Evolutionary conservation across 1,140 invertebrate genomes (phyloP), one percentile per base, ranked within the genome.

Genomic region (Trissolcus basalis): DNA sequence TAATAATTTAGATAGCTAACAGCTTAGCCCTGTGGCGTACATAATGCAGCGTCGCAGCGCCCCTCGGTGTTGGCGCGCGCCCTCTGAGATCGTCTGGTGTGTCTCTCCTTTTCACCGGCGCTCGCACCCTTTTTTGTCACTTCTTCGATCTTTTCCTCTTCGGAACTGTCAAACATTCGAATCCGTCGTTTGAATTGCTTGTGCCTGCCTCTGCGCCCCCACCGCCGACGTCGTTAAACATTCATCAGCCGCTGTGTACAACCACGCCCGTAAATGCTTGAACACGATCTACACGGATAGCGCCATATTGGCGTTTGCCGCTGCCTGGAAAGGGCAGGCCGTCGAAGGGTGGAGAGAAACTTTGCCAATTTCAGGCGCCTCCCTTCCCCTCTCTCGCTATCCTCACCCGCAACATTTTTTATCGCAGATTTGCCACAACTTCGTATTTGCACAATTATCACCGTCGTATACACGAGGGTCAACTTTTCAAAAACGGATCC

Each of bases 21-120:
- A 88, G 87, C 86, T 87, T 88, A 87, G 86, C 83, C 85, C 81
- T 88, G 87, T 87, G 85, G 85, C 82, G 82, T 88, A 85, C 85
- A 88, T 88, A 87, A 88, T 89, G 86, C 78, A 87, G 86, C 83
- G 54, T 80, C 79, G 77, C 67, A 73, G 53, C 58, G 74, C 65
- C 65, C 55, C 73, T 27, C 68, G 60, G 61, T 72, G 48, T 36
- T 49, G 36, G 49, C 35, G 67, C 64, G 64, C 67, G 53, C 43
- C 67, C 67, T 68, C 63, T n/a, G n/a, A n/a, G n/a, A n/a, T n/a
- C n/a, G n/a, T n/a, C n/a, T 65, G 6, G 58, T 60, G 61, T 55
- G 65, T 53, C 15, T 70, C 15, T 45, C 13, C 53, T 51, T 56
- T 72, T 81, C 65, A 73, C 75, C 70, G 74, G 80, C 85, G 84